phyloP scores from a whole-genome alignment of 2,113 vertebrate species.

The Psittacula cyanocephala region DNA sequence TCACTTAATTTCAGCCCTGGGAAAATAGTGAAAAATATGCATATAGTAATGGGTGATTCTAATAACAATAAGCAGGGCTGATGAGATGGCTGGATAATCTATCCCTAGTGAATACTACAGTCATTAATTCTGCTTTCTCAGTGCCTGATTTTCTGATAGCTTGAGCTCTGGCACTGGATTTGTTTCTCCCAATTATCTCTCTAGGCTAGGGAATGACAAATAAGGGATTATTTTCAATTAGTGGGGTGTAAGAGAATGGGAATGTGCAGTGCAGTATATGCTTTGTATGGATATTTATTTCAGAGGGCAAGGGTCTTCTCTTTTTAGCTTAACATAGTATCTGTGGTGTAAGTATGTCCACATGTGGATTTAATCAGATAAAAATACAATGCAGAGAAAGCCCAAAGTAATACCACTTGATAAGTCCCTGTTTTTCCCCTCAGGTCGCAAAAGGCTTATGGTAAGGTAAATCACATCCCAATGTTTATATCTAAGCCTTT shows the following conservation, averaged over 20 bases:
- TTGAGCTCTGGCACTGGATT: background rate
- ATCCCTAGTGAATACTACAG: background rate
- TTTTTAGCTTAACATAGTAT: background rate
- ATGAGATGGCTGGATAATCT: constrained; percentile 27
- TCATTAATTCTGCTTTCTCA: background rate
- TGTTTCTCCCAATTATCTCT: background rate
- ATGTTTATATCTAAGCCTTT: background rate
- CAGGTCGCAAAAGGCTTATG: background rate
- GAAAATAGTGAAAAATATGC: constrained; percentile 18
- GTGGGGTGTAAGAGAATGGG: background rate
- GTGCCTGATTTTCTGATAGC: background rate
- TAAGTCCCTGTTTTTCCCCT: background rate
- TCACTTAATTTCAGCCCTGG: constrained; percentile 23
- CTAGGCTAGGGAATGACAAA: background rate
- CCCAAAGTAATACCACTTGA: background rate
- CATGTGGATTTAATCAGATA: background rate
- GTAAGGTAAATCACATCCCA: background rate
- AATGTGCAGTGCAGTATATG: background rate
- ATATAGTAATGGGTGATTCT: background rate
- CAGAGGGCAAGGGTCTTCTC: background rate
- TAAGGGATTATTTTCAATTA: constrained; percentile 4
- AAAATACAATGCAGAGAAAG: background rate
- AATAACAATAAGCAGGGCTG: constrained; percentile 1
- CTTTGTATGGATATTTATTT: background rate
- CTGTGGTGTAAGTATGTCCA: background rate